Conservation (phyloP, 2,113 vertebrate species). For the Pterocles gutturalis region DNA sequence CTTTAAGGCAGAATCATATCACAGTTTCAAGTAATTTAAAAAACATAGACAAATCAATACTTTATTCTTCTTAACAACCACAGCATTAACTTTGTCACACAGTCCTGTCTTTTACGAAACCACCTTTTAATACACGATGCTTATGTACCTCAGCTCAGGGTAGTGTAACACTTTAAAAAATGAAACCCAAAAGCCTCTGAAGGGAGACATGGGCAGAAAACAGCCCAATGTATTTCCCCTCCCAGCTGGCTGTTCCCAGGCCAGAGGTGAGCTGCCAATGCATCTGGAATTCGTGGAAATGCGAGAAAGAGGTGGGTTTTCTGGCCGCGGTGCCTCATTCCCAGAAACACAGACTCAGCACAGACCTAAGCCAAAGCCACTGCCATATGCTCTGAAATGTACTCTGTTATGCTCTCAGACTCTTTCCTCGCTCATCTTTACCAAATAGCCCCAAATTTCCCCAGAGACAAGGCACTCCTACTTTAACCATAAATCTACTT, state of each 20-base stretch:
- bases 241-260: neutral
- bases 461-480: neutral
- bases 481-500: neutral
- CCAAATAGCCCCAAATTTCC: neutral
- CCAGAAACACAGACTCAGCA: neutral
- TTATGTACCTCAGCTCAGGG: neutral
- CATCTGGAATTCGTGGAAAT: slow-evolving; percentile 30
- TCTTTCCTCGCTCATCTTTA: neutral
- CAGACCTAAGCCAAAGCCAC: neutral
- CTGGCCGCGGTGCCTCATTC: neutral
- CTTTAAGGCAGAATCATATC: slow-evolving; percentile 54
- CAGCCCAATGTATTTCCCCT: neutral
- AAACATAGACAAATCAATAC: neutral
- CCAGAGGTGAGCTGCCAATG: slow-evolving; percentile 35
- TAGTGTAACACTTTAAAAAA: neutral
- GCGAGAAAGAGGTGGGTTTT: neutral
- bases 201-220: neutral
- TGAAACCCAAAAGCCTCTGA: neutral
- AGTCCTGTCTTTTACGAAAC: neutral
- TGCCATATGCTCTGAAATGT: neutral
- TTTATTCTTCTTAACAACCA: neutral
- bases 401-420: neutral
- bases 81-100: neutral
- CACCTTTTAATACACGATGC: neutral
- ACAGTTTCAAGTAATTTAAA: slow-evolving; percentile 1